Evolutionary conservation across 2,797 vertebrate species (phyloP), one percentile per base, ranked within the genome.

Genomic region (Eulemur coronatus): DNA sequence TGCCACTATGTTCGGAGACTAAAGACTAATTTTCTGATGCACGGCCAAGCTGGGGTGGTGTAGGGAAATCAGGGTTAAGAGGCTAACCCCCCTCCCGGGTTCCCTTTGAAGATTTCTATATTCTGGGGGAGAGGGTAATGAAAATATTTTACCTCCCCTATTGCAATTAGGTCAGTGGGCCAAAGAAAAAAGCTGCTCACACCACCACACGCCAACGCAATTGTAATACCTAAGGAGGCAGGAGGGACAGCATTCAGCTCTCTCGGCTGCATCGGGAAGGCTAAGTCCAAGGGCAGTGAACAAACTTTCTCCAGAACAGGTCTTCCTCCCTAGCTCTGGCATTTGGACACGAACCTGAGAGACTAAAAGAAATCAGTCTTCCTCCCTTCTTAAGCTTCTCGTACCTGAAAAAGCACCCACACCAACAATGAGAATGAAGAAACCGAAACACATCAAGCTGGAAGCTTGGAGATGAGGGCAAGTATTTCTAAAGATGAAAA

Each of bases 71-170:
- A 98, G 97, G 97, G 98, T 97, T 89, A 98, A 98, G 97, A 97
- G 98, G 97, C 97, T 98, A 91, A 97, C 97, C 98, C 98, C 98
- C 98, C 97, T 98, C 97, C 96, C 46, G 70, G 24, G 95, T 95
- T 98, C 90, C 95, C 98, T 98, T 98, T 98, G 98, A 99, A 98
- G 98, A 98, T 98, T 98, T 98, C 94, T 93, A 95, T 61, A 12
- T 98, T 98, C 98, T 98, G 90, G 98, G 95, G 98, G 98, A 98
- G 98, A 98, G 48, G 95, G 96, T 98, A 98, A 98, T 98, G 98
- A 98, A 98, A 98, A 98, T 98, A 98, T 98, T 98, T 98, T 98
- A 86, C 98, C 96, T 98, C 97, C 96, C 94, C 94, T 95, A 97
- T 98, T 96, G 96, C 90, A 96, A 97, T 96, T 73, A 97, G 97